Evolutionary conservation across 2,113 vertebrate species (phyloP).

Genomic region (Lagopus muta): DNA sequence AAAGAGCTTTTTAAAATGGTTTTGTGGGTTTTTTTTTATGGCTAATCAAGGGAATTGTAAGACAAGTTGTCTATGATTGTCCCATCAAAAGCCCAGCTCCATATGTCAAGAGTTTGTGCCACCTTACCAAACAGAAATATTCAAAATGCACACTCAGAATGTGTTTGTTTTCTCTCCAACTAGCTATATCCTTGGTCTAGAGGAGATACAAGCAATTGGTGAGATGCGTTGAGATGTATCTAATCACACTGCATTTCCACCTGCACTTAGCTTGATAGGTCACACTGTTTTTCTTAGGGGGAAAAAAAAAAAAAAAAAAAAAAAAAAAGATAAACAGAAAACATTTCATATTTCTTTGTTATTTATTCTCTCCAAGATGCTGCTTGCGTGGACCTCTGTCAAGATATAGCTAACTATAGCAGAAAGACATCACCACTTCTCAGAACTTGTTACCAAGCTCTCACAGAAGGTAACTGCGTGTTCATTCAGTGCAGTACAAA

Average conservation of each 20-base stretch:
- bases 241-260: not conserved
- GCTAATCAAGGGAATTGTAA: not conserved
- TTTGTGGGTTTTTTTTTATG: not conserved
- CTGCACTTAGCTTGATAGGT: not conserved
- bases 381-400: not conserved
- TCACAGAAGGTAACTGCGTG: rapidly evolving
- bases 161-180: not conserved
- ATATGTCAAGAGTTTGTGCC: not conserved
- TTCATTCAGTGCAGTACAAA: not conserved
- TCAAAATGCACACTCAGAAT: not conserved
- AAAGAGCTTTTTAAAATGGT: not conserved
- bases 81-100: not conserved
- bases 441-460: not conserved
- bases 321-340: not conserved
- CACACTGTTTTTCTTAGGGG: not conserved
- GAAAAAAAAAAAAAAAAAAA: not conserved
- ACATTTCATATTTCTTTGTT: rapidly evolving
- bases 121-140: not conserved
- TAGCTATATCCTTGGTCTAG: not conserved
- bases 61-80: not conserved
- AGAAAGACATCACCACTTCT: not conserved
- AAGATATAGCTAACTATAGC: not conserved
- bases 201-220: not conserved
- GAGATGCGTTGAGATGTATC: not conserved
- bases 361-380: not conserved